Conservation (phyloP, 1,140 invertebrate genomes). For the Apis cerana region DNA sequence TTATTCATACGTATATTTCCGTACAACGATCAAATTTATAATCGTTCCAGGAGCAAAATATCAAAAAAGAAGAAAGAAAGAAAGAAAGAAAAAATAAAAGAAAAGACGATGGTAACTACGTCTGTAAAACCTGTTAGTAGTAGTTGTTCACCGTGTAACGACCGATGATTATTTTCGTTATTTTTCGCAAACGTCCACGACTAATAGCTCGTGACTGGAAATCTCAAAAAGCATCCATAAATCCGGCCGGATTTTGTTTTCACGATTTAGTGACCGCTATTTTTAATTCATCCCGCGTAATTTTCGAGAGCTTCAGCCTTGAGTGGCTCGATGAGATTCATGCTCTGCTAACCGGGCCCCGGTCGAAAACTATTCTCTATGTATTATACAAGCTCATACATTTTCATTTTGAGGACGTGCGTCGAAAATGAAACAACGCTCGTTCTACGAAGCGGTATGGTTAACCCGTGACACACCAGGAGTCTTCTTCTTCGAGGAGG, state of each 20-base stretch:
- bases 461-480: not conserved
- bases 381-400: conserved; percentile 51
- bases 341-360: conserved; percentile 43
- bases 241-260: conserved; percentile 45
- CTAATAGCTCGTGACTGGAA: conserved; percentile 49
- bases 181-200: conserved; percentile 40
- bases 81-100: not conserved
- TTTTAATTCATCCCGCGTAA: conserved; percentile 55
- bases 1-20: conserved; percentile 17
- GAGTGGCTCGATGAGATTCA: conserved; percentile 52
- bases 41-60: not conserved
- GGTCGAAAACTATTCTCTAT: conserved; percentile 42
- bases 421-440: conserved; percentile 51
- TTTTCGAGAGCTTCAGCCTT: conserved; percentile 49
- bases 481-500: not conserved
- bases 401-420: conserved; percentile 54
- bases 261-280: conserved; percentile 51
- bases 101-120: not conserved
- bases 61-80: not conserved
- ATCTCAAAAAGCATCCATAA: conserved; percentile 45
- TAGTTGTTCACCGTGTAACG: not conserved
- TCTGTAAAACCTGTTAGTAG: too few species aligned
- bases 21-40: not conserved
- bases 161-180: conserved; percentile 43
- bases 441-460: conserved; percentile 14